Evolutionary conservation across 1,140 invertebrate genomes (phyloP), one percentile per base, ranked within the genome.

Genomic region (Rhopalosiphum padi): DNA sequence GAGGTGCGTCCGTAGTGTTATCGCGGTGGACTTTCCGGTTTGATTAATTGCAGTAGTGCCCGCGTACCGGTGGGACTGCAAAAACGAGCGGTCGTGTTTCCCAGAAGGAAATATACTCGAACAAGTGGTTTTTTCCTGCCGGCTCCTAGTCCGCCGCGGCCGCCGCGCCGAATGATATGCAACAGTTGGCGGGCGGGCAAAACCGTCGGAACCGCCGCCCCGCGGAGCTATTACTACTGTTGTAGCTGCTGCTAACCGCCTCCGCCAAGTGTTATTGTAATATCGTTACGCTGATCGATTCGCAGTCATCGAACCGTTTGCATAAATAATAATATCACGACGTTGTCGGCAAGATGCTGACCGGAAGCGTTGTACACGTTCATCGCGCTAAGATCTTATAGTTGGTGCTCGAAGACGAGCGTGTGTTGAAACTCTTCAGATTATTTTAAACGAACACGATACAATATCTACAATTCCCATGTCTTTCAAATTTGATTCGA

Each of bases 81-180:
- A 41, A 85, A 85, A 85, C 83, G 83, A 41, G 4, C 43, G 30
- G 25, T 46, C 18, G 43, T 46, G 46, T 51, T 48, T 48, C 7
- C 46, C 25, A 35, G 30, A 48, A n/a, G 30, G 43, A 87, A 87
- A 87, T 87, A 30, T 21, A 87, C 86, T 87, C 86, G 86, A 87
- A 87, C 86, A 87, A 87, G 86, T 87, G 86, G 43, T 87, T 87
- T 48, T 48, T 87, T 87, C 11, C 11, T 87, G 9, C 41, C 35
- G 37, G 35, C 37, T 37, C 8, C 35, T n/a, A 15, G 21, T 22
- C 21, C 21, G 35, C 77, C 77, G n/a, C 18, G 11, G 15, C 30
- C 5, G 21, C n/a, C 77, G 77, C 82, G 1, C 7, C 23, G 22
- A 18, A 77, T 25, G 41, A 41, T 85, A 25, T 85, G 83, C 83